These are phyloP conservation scores for Anisognathus igniventris DNA, from an alignment of 2,797 vertebrate genomes.

Conservation along the genomic window DNA sequence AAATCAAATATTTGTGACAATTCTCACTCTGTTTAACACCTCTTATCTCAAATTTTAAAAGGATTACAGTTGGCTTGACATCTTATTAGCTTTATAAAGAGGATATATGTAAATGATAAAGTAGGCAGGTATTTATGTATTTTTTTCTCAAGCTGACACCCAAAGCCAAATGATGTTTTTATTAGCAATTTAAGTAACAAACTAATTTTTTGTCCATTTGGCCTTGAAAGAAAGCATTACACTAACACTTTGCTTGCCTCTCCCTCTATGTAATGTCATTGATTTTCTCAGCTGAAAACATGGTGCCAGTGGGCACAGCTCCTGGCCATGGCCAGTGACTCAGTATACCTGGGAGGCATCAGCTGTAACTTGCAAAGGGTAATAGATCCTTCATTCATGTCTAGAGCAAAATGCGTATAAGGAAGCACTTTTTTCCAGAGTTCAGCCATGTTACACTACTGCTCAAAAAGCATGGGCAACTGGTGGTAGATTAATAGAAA, in stretches of 20 bases:
- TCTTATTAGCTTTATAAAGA: neutral
- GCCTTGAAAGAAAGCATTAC: neutral
- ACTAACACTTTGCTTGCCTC: neutral
- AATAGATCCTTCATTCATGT: neutral
- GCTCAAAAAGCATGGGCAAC: neutral
- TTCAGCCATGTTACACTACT: neutral
- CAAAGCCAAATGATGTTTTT: neutral
- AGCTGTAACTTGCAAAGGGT: neutral
- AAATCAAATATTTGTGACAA: neutral
- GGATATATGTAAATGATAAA: neutral
- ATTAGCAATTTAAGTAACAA: neutral
- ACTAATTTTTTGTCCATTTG: neutral
- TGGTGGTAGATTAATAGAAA: neutral
- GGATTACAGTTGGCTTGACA: neutral
- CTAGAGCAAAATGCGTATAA: neutral
- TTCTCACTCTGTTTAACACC: neutral
- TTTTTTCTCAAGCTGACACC: neutral
- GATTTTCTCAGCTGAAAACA: neutral
- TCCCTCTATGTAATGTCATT: neutral
- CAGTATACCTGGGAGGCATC: neutral
- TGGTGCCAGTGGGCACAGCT: neutral
- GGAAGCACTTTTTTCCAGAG: neutral
- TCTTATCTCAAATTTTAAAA: neutral
- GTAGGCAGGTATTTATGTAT: neutral
- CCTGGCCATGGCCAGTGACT: neutral